Evolutionary conservation across 92 coral and sea anemone species (phyloP).

Genomic region (Siderastrea siderea): DNA sequence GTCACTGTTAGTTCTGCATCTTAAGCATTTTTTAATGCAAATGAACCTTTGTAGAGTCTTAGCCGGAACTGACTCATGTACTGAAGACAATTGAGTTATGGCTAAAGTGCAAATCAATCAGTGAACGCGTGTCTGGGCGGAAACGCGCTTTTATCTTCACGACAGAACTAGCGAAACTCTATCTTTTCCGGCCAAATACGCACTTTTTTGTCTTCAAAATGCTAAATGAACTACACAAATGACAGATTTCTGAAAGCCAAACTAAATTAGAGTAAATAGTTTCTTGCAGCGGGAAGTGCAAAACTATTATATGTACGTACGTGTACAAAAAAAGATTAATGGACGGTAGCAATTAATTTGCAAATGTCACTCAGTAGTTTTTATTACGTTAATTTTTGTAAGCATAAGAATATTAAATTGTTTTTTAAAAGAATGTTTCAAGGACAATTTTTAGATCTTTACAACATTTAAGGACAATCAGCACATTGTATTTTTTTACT

Average conservation of each 20-base stretch:
- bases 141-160: constrained; percentile 15
- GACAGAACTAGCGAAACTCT: constrained; percentile 10
- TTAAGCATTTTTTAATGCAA: constrained; percentile 37
- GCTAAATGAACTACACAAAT: not conserved
- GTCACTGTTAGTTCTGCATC: constrained; percentile 11
- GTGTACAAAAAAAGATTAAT: constrained; percentile 1
- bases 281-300: constrained; percentile 2
- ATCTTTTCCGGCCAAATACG: constrained; percentile 38
- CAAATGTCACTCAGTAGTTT: not conserved
- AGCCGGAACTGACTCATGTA: not conserved
- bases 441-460: no score
- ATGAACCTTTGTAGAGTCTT: constrained; percentile 21
- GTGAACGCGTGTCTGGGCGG: constrained; percentile 35
- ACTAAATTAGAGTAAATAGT: constrained; percentile 7
- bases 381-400: no score
- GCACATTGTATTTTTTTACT: no score
- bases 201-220: not conserved
- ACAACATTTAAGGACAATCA: no score
- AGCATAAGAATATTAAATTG: no score
- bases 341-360: not conserved
- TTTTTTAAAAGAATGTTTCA: no score
- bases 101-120: constrained; percentile 13
- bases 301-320: not conserved
- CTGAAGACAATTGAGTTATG: constrained; percentile 42
- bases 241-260: constrained; percentile 17